Conservation (phyloP, 1,140 invertebrate species). For the Akabosia matsudoensis region DNA sequence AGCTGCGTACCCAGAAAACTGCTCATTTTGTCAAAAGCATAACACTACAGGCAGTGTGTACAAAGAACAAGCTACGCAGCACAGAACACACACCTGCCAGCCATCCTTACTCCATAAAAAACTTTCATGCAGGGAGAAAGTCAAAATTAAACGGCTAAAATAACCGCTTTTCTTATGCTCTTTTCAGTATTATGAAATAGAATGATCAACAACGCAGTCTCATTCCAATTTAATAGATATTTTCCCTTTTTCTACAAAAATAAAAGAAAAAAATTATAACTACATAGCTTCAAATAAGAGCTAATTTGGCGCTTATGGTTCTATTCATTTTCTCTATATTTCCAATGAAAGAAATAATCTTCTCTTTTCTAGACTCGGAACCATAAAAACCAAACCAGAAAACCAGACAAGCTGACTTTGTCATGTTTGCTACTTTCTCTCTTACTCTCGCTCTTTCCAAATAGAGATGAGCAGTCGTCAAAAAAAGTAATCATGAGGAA, state of each 20-base stretch:
- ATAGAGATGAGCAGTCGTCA: not conserved
- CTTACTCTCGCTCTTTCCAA: not conserved
- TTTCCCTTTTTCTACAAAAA: not conserved
- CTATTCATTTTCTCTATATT: not conserved
- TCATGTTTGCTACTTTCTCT: too few species aligned
- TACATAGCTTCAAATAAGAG: not conserved
- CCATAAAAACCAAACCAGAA: constrained; percentile 3
- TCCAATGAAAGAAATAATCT: too few species aligned
- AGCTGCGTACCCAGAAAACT: not conserved
- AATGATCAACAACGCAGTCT: too few species aligned
- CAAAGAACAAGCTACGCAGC: not conserved
- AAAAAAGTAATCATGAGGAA: constrained; percentile 28
- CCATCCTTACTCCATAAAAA: too few species aligned
- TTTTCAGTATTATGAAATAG: too few species aligned
- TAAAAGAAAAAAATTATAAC: not conserved
- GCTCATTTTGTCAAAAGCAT: not conserved
- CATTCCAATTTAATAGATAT: not conserved
- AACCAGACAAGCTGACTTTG: not conserved
- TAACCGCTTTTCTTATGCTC: too few species aligned
- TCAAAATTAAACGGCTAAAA: too few species aligned
- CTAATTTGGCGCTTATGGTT: constrained; percentile 19
- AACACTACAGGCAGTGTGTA: not conserved
- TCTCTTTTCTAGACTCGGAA: too few species aligned
- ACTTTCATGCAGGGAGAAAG: too few species aligned
- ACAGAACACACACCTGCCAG: too few species aligned